Conservation (phyloP, 1,140 invertebrate species). For the Rhopalosiphum padi region DNA sequence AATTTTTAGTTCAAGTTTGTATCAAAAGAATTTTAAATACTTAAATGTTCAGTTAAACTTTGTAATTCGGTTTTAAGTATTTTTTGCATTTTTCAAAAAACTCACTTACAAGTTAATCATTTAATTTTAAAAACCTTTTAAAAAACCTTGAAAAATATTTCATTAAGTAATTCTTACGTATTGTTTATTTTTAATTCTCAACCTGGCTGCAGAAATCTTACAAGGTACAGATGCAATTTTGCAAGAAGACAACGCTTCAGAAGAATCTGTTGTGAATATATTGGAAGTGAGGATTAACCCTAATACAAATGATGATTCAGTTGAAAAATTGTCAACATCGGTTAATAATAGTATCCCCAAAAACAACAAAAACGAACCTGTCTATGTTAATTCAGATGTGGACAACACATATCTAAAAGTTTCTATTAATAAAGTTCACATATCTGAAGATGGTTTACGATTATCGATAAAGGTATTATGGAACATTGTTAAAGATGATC, state of each 20-base stretch:
- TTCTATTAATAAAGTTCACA: background rate
- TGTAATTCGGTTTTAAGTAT: background rate
- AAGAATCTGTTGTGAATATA: constrained; percentile 4
- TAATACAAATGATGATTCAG: background rate
- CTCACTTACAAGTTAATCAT: background rate
- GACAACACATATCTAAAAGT: constrained; percentile 40
- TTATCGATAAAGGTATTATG: constrained; percentile 39
- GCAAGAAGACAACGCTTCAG: background rate
- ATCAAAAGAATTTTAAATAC: background rate
- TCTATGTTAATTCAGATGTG: constrained; percentile 46
- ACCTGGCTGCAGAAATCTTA: constrained; percentile 49
- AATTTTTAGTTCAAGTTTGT: constrained; percentile 19
- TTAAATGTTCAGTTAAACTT: constrained; percentile 5
- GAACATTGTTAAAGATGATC: constrained; percentile 46
- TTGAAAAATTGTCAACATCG: constrained; percentile 20
- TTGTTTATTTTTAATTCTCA: background rate
- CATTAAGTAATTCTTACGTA: background rate
- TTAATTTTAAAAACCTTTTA: background rate
- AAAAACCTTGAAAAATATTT: constrained; percentile 15
- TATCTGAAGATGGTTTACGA: constrained; percentile 40
- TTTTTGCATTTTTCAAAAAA: background rate
- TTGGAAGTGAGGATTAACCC: background rate
- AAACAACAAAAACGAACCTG: constrained; percentile 37
- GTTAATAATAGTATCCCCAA: background rate
- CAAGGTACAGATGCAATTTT: constrained; percentile 4